Conservation (phyloP, 2,113 vertebrate genomes). For the Phalacrocorax pelagicus region DNA sequence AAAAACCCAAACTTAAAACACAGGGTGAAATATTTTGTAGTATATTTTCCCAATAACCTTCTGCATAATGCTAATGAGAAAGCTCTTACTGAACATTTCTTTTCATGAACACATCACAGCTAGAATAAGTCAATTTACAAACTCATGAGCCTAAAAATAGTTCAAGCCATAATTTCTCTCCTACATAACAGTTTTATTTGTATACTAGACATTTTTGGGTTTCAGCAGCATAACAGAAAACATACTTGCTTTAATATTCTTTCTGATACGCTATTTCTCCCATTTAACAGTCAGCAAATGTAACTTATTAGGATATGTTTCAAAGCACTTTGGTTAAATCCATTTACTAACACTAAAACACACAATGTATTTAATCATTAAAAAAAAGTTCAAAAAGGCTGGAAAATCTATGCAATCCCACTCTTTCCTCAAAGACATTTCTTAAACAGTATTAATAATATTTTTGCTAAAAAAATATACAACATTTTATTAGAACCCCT, state of each 20-base stretch:
- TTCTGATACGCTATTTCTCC: neutral
- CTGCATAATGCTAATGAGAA: neutral
- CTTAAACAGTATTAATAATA: neutral
- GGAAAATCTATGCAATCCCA: neutral
- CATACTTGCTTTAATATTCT: neutral
- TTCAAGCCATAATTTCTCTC: neutral
- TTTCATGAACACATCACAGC: neutral
- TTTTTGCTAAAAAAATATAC: neutral
- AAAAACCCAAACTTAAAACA: neutral
- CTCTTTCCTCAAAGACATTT: neutral
- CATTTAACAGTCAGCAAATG: neutral
- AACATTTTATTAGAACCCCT: neutral
- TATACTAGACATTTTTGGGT: neutral
- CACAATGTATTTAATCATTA: neutral
- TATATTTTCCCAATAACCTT: neutral
- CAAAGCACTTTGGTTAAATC: neutral
- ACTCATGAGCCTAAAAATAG: neutral
- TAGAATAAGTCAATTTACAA: neutral
- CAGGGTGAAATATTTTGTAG: neutral
- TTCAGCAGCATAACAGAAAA: neutral
- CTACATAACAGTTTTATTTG: neutral
- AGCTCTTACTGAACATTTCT: neutral
- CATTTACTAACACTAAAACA: neutral
- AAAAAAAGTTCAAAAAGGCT: neutral
- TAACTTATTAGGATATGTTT: neutral